These are phyloP conservation scores for Cydia amplana DNA, from an alignment of 1,140 invertebrate species.

Conservation along the genomic window DNA sequence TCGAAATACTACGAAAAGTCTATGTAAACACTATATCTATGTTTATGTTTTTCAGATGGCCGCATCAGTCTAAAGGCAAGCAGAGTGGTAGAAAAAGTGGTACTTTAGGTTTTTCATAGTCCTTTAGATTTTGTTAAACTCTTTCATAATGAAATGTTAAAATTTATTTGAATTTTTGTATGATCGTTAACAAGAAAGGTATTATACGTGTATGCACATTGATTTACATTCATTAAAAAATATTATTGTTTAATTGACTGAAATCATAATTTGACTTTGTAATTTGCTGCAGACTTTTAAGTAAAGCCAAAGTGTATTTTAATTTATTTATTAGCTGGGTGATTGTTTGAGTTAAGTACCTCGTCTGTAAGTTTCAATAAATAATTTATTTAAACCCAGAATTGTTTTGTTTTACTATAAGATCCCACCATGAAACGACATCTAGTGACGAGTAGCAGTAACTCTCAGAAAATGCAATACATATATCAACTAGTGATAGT, in stretches of 20 bases:
- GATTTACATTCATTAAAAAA: background rate
- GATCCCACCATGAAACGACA: conserved; percentile 15
- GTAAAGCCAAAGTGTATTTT: background rate
- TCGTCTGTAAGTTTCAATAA: conserved; percentile 33
- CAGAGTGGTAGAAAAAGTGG: conserved; percentile 65
- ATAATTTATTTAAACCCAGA: conserved; percentile 38
- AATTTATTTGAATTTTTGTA: background rate
- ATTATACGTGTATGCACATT: too few relatives aligned
- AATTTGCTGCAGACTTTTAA: background rate
- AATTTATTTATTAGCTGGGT: conserved; percentile 37
- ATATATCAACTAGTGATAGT: too few relatives aligned
- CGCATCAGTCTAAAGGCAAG: conserved; percentile 72
- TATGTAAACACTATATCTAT: conserved; percentile 1
- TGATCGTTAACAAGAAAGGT: background rate
- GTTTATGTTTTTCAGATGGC: conserved; percentile 58
- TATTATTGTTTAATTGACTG: background rate
- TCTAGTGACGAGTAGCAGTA: conserved; percentile 30
- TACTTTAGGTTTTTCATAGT: conserved; percentile 47
- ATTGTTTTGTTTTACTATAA: conserved; percentile 34
- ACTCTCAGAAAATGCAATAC: too few relatives aligned
- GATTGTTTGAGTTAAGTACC: conserved; percentile 35
- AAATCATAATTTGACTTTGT: background rate
- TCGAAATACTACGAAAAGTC: background rate
- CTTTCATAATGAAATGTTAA: too few relatives aligned
- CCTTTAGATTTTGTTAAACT: background rate